Evolutionary conservation across 1,140 invertebrate genomes (phyloP), one percentile per base, ranked within the genome.

Genomic region (Drosophila leontia): DNA sequence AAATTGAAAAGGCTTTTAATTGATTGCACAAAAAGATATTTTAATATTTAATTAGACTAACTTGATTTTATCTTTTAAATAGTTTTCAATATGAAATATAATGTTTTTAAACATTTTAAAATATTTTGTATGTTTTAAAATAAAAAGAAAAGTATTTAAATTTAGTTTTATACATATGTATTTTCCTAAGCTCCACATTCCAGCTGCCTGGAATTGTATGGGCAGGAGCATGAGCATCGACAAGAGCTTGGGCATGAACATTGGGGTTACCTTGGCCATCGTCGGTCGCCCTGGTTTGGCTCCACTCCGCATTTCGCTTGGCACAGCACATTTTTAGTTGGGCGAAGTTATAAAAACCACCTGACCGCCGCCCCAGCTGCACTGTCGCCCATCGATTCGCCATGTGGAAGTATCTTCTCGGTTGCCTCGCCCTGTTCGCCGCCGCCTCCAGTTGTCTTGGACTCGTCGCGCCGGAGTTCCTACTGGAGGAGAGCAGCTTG

Each of bases 351-450:
- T 48, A 67, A 64, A 64, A 64, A 26, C 44, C 23, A 29, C 34
- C 35, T 32, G 44, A 39, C 41, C 58, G 11, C 12, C 23, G 32
- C 26, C 44, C 17, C 59, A 32, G 13, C 64, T 64, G 6, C 42
- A 45, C 44, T 67, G 34, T 67, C 59, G 13, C 34, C 26, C 44
- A 34, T 37, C 44, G 45, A 12, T 19, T 62, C 64, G 60, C 23
- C 7, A 67, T 67, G 63, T 62, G 42, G 57, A 67, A 45, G 34
- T 63, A 47, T 47, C 57, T 56, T 8, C 13, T 67, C n/a, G 63
- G 63, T 62, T 63, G n/a, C n/a, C 12, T 67, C 23, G 29, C 34
- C n/a, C 3, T 47, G 0, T 3, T 47, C 9, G 63, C 23, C 3
- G 42, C 41, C 12, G 37, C 15, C 19, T 8, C 63, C 17, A n/a